Evolutionary conservation across 2,888 invertebrate species (phyloP).

Genomic region (Philereme transversata): DNA sequence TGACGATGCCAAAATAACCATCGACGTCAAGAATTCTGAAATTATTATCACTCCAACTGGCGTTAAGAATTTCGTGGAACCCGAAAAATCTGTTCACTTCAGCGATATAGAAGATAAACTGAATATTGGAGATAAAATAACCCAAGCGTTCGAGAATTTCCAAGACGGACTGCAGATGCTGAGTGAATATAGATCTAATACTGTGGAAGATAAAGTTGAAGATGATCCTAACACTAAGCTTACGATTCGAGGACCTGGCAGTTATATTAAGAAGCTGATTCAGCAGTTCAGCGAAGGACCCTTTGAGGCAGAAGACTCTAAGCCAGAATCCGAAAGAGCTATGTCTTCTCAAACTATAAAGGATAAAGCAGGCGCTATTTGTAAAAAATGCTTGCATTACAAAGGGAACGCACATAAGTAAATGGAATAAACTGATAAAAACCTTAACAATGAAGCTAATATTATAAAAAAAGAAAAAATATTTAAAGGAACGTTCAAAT

Average conservation of each 20-base stretch:
- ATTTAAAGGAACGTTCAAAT: conserved; percentile 20
- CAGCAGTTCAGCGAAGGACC: conserved; percentile 80
- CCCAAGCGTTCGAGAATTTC: conserved; percentile 68
- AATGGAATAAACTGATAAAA: not conserved
- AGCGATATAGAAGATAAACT: conserved; percentile 66
- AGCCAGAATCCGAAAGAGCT: conserved; percentile 68
- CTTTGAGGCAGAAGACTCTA: conserved; percentile 68
- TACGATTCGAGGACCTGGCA: conserved; percentile 74
- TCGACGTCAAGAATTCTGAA: conserved; percentile 73
- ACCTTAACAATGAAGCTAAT: not conserved
- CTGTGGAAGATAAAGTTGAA: conserved; percentile 48
- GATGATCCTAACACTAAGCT: conserved; percentile 60
- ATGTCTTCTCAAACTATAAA: conserved; percentile 64
- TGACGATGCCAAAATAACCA: conserved; percentile 71
- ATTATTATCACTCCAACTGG: conserved; percentile 74
- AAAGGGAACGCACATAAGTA: conserved; percentile 73
- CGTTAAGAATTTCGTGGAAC: conserved; percentile 52
- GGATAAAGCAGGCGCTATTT: conserved; percentile 76
- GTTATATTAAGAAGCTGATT: conserved; percentile 76
- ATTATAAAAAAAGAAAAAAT: conserved; percentile 4
- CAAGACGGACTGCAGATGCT: conserved; percentile 70
- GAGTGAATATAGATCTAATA: conserved; percentile 52
- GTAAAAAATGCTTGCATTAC: conserved; percentile 80
- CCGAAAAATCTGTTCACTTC: conserved; percentile 50
- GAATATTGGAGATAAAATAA: conserved; percentile 67